These are phyloP conservation scores for Limonius californicus DNA, from an alignment of 1,140 invertebrate genomes.

Conservation along the genomic window DNA sequence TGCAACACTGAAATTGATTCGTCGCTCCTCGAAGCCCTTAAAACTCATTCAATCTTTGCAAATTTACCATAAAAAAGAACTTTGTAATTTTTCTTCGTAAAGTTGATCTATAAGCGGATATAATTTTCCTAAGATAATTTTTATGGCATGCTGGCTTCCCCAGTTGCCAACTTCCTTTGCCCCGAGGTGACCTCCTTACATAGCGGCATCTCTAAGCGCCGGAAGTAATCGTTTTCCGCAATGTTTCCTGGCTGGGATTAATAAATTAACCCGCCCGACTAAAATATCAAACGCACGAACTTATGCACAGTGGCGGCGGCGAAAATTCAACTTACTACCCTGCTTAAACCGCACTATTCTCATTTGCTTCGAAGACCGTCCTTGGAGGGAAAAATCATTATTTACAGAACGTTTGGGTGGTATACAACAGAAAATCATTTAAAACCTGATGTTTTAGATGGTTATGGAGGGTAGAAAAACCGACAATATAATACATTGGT, in stretches of 20 bases:
- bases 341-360: no score
- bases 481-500: no score
- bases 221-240: slow-evolving; percentile 14
- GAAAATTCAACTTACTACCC: no score
- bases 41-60: neutral
- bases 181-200: slow-evolving; percentile 5
- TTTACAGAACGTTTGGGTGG: no score
- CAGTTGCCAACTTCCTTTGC: slow-evolving; percentile 5
- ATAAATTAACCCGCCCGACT: slow-evolving; percentile 8
- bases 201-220: slow-evolving; percentile 7
- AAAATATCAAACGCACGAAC: slow-evolving; percentile 10
- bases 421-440: no score
- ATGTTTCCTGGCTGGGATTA: slow-evolving; percentile 12
- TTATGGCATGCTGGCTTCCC: slow-evolving; percentile 4
- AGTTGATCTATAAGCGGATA: neutral
- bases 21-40: neutral
- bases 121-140: slow-evolving; percentile 6
- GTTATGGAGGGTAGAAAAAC: no score
- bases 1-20: neutral
- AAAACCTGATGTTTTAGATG: no score
- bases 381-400: no score
- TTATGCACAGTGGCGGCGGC: neutral
- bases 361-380: no score
- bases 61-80: neutral
- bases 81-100: neutral